Conservation (phyloP, 2,113 vertebrate species). For the Chrysochloris asiatica region DNA sequence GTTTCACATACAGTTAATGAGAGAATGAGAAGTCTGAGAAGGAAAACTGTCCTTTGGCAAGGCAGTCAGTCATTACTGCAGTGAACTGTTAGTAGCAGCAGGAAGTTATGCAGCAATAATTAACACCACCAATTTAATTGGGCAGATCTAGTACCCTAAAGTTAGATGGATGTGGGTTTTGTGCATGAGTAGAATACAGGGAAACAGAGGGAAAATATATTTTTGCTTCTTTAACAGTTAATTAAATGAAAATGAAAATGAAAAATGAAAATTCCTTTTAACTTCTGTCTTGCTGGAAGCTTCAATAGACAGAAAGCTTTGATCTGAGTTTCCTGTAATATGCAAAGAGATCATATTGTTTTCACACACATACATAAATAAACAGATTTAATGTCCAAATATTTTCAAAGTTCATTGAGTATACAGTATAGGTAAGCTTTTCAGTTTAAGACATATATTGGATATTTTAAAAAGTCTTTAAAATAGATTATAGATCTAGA, state of each 20-base stretch:
- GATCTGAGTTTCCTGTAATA: constrained; percentile 56
- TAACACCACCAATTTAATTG: constrained; percentile 68
- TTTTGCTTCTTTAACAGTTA: constrained; percentile 66
- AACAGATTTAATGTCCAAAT: constrained; percentile 59
- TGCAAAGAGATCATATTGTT: constrained; percentile 58
- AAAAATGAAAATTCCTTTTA: constrained; percentile 56
- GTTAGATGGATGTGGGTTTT: constrained; percentile 2
- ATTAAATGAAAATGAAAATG: constrained; percentile 75
- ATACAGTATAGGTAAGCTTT: background rate
- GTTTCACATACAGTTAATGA: constrained; percentile 79
- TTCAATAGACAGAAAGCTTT: constrained; percentile 53
- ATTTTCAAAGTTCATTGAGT: constrained; percentile 62
- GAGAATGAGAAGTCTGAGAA: constrained; percentile 75
- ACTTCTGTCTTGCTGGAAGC: constrained; percentile 69
- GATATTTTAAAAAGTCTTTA: background rate
- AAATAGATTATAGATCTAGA: background rate
- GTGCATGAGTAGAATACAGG: constrained; percentile 63
- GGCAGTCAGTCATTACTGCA: constrained; percentile 56
- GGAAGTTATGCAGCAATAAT: constrained; percentile 67
- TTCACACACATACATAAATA: constrained; percentile 27
- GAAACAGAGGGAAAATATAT: constrained; percentile 57
- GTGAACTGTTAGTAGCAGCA: constrained; percentile 63
- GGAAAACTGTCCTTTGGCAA: constrained; percentile 76
- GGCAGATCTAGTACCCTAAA: constrained; percentile 71
- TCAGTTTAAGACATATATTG: background rate